Evolutionary conservation across 2,888 invertebrate genomes (phyloP).

Genomic region (Leptinotarsa tumamoca): DNA sequence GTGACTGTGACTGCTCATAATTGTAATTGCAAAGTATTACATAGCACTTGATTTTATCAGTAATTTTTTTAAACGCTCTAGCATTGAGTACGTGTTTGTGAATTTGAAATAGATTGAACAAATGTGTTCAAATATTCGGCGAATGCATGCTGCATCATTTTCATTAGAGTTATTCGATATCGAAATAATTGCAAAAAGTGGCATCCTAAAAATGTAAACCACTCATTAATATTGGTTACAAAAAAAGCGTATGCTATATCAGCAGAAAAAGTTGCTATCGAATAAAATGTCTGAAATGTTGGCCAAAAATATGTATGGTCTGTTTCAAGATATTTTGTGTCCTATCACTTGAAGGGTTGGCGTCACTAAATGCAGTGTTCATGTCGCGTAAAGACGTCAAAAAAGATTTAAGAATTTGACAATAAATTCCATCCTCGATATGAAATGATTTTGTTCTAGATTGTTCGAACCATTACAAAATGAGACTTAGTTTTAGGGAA

Average conservation of each 20-base stretch:
- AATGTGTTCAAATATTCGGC: not conserved
- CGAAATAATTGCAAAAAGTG: not conserved
- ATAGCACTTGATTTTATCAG: slow-evolving; percentile 1
- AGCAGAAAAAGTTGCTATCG: not conserved
- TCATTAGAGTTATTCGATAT: not conserved
- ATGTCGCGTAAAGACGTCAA: too few species aligned
- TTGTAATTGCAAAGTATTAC: slow-evolving; percentile 11
- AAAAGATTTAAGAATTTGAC: too few species aligned
- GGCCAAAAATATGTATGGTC: too few species aligned
- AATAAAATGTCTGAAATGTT: not conserved
- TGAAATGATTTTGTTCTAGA: too few species aligned
- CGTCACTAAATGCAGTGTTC: too few species aligned
- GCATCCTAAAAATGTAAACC: not conserved
- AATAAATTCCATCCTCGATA: too few species aligned
- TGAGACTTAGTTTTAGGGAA: too few species aligned
- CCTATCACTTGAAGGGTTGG: too few species aligned
- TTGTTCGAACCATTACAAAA: too few species aligned
- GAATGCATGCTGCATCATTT: not conserved
- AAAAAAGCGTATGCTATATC: not conserved
- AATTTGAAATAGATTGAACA: slow-evolving; percentile 8
- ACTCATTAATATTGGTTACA: not conserved
- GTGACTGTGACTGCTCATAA: not conserved
- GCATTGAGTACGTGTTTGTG: slow-evolving; percentile 17
- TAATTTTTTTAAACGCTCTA: not conserved
- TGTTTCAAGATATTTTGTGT: too few species aligned